phyloP scores from a whole-genome alignment of 2,113 vertebrate genomes.

The Pycnonotus jocosus region DNA sequence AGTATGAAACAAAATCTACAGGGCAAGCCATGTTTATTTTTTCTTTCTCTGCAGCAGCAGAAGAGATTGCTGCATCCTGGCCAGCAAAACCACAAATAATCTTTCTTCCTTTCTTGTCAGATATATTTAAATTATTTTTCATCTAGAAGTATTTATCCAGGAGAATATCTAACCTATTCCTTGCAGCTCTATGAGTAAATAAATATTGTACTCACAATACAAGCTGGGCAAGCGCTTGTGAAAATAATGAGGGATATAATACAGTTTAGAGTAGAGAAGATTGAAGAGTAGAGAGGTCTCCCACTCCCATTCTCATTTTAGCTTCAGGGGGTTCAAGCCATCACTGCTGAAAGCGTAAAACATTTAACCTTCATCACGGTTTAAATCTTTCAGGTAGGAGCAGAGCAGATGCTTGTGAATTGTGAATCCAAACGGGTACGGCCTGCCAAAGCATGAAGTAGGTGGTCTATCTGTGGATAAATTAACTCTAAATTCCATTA shows the following conservation, averaged over 20 bases:
- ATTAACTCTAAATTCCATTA: neutral
- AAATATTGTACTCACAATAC: neutral
- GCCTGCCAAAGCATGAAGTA: neutral
- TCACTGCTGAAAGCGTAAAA: neutral
- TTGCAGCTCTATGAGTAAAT: neutral
- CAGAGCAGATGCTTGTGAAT: neutral
- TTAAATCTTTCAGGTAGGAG: neutral
- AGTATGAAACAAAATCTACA: slow-evolving; percentile 8
- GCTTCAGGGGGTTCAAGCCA: neutral
- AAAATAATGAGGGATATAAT: neutral
- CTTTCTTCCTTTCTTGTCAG: neutral
- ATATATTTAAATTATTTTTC: neutral
- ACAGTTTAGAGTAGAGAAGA: neutral
- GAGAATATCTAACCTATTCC: neutral
- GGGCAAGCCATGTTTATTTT: neutral
- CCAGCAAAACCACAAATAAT: neutral
- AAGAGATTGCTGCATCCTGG: neutral
- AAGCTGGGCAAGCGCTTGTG: neutral
- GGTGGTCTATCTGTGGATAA: neutral
- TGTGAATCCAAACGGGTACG: neutral
- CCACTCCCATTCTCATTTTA: neutral
- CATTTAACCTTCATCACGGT: neutral
- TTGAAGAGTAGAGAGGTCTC: neutral
- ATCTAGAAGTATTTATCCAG: neutral
- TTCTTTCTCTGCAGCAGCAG: neutral